phyloP scores from a whole-genome alignment of 1,140 invertebrate genomes.

The Orussus abietinus region DNA sequence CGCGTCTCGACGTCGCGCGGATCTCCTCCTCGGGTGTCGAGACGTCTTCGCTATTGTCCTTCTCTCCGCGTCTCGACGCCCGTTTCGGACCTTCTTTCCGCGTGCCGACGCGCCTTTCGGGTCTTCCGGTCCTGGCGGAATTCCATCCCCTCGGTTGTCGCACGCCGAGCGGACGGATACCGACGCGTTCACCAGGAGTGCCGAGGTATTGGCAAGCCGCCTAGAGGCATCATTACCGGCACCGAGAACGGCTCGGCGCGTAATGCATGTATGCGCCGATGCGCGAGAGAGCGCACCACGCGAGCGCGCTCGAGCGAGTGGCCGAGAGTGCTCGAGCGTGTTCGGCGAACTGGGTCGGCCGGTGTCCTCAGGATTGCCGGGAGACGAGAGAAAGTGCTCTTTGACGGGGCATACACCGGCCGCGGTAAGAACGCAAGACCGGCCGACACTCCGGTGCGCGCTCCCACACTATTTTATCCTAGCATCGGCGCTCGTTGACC shows the following conservation, averaged over 20 bases:
- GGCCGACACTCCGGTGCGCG: conserved; percentile 15
- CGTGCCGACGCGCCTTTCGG: too few relatives aligned
- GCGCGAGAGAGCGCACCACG: not conserved
- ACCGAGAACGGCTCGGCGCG: conserved; percentile 17
- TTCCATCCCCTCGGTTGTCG: too few relatives aligned
- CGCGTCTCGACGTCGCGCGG: not conserved
- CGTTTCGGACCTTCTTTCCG: too few relatives aligned
- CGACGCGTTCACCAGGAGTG: too few relatives aligned
- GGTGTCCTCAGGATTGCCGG: conserved; percentile 35
- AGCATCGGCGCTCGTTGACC: conserved; percentile 17
- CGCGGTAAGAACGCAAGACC: too few relatives aligned
- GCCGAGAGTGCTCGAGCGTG: conserved; percentile 16
- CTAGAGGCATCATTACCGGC: conserved; percentile 25
- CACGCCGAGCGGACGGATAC: too few relatives aligned
- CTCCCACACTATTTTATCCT: conserved; percentile 44
- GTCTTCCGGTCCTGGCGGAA: too few relatives aligned
- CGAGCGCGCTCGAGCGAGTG: conserved; percentile 10
- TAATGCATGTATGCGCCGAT: conserved; percentile 10
- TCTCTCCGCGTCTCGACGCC: too few relatives aligned
- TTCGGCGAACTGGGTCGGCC: conserved; percentile 35
- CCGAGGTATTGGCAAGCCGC: too few relatives aligned
- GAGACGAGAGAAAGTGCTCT: conserved; percentile 41
- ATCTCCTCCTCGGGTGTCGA: not conserved
- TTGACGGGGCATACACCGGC: conserved; percentile 11
- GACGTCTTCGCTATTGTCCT: too few relatives aligned